Conservation (phyloP, 2,797 vertebrate species). For the Anabacerthia variegaticeps region DNA sequence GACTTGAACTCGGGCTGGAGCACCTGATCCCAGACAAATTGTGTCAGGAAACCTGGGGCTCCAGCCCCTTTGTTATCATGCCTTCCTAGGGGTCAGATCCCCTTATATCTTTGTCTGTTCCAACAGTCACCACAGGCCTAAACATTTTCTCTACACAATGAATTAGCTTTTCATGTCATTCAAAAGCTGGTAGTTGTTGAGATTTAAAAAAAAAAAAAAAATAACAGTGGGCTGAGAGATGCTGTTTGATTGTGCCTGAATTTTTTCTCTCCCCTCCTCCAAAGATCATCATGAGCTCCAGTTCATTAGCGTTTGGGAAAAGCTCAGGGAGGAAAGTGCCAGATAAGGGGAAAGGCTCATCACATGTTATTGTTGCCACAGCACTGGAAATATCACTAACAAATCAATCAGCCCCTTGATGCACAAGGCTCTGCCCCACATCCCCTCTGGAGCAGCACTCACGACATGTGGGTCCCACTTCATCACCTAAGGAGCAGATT, state of each 20-base stretch:
- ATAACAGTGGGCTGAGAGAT: neutral
- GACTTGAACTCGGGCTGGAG: neutral
- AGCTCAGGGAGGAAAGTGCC: constrained; percentile 16
- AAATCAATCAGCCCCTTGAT: constrained; percentile 10
- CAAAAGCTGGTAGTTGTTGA: neutral
- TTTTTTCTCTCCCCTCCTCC: constrained; percentile 38
- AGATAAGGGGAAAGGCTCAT: constrained; percentile 55
- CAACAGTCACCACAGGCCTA: neutral
- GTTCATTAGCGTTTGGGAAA: constrained; percentile 16
- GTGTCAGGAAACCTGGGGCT: neutral
- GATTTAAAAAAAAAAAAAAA: neutral
- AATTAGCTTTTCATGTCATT: neutral
- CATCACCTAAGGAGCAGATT: neutral
- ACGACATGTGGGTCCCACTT: neutral
- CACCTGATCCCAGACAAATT: neutral
- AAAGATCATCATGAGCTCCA: neutral
- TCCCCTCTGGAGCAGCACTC: neutral
- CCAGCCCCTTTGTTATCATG: accelerated
- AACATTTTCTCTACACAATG: neutral
- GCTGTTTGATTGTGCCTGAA: constrained; percentile 1
- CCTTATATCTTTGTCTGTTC: neutral
- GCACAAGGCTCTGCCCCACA: neutral
- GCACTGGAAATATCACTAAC: constrained; percentile 26
- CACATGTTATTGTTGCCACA: neutral
- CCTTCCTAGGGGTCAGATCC: neutral